A percentile compares a stretch with the other conserved stretches of the same genome.
phyloP scores from a whole-genome alignment of 1,140 invertebrate genomes.

The Drosophila pachea region DNA sequence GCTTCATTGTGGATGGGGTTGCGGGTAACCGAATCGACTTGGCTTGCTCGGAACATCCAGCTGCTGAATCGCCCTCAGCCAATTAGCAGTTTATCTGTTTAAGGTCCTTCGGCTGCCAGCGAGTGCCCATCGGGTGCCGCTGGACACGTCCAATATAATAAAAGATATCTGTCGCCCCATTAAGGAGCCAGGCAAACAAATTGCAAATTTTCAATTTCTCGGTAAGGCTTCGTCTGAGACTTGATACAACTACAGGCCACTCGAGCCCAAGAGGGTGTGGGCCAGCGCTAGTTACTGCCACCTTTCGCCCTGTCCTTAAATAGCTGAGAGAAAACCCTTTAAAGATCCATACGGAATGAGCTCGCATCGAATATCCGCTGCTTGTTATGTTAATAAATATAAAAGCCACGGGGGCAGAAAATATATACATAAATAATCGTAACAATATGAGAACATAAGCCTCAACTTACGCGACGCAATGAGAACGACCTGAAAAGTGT shows the following conservation, averaged over 20 bases:
- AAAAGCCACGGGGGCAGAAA: conserved; percentile 2
- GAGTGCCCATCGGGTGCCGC: conserved; percentile 13
- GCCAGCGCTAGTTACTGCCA: too few species aligned
- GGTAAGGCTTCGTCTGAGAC: too few species aligned
- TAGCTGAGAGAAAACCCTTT: not conserved
- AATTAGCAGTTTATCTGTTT: conserved; percentile 40
- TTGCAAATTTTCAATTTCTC: conserved; percentile 47
- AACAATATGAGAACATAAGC: not conserved
- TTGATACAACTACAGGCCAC: too few species aligned
- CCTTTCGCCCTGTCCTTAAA: too few species aligned
- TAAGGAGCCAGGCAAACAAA: conserved; percentile 60
- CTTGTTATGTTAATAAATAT: conserved; percentile 14
- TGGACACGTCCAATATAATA: not conserved
- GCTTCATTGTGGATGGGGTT: conserved; percentile 4
- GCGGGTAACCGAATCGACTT: not conserved
- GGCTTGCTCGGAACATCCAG: conserved; percentile 9
- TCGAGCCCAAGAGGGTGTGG: too few species aligned
- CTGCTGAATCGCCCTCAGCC: conserved; percentile 36
- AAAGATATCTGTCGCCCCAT: conserved; percentile 24
- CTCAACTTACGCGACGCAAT: too few species aligned
- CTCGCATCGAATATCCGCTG: not conserved
- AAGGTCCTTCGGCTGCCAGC: conserved; percentile 39
- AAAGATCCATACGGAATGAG: not conserved
- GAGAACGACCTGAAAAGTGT: too few species aligned
- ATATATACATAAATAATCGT: not conserved